Conservation (phyloP, 1,140 invertebrate species). For the Tetragnatha versicolor region DNA sequence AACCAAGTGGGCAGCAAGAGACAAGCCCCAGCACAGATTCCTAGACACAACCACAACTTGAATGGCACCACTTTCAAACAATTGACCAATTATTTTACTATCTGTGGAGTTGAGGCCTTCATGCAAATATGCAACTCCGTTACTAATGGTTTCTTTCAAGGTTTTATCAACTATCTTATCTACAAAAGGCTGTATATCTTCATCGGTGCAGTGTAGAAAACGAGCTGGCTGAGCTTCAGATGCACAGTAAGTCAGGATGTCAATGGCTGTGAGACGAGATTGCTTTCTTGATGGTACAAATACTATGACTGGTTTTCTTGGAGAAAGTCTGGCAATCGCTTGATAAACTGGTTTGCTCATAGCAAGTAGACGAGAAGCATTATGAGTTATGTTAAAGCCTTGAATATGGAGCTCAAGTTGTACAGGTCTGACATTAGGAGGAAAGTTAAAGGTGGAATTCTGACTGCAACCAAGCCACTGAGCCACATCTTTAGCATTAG, state of each 20-base stretch:
- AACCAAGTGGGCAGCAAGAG: constrained; percentile 87
- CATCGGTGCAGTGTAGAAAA: constrained; percentile 88
- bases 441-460: constrained; percentile 96
- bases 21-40: constrained; percentile 90
- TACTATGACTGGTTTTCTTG: constrained; percentile 89
- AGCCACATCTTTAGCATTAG: constrained; percentile 93
- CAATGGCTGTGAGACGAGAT: constrained; percentile 91
- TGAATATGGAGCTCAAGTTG: constrained; percentile 95
- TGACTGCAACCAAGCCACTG: constrained; percentile 96
- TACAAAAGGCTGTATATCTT: constrained; percentile 85
- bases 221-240: constrained; percentile 83
- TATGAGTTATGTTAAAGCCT: constrained; percentile 97
- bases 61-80: constrained; percentile 92
- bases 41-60: constrained; percentile 90
- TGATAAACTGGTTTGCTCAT: constrained; percentile 99
- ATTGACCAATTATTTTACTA: constrained; percentile 85
- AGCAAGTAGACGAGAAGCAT: constrained; percentile 90
- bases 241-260: constrained; percentile 90
- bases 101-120: constrained; percentile 88
- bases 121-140: constrained; percentile 97
- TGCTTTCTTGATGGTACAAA: constrained; percentile 96
- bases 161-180: constrained; percentile 85
- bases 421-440: constrained; percentile 94
- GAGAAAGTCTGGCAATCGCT: constrained; percentile 85
- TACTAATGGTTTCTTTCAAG: constrained; percentile 82